Percentiles rank a stretch among this genome's conserved stretches.
Evolutionary conservation across 2,888 invertebrate species (phyloP).

Genomic region (Heterodera filipjevi): DNA sequence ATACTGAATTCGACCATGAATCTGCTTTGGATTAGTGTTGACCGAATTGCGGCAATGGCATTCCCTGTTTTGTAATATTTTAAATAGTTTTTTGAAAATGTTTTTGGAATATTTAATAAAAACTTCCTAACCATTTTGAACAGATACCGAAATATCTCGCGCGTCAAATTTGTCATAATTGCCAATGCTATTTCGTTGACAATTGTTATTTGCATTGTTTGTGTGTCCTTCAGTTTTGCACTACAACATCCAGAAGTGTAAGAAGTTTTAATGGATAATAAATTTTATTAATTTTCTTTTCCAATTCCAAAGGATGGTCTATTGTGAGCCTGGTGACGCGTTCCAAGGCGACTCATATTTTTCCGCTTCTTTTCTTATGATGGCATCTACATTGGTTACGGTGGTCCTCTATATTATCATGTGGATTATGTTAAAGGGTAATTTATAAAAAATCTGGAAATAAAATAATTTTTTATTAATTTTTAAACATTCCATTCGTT

Average conservation of each 20-base stretch:
- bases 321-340: constrained; percentile 18
- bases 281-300: no score
- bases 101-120: no score
- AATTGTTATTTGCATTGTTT: neutral
- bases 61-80: constrained; percentile 15
- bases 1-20: neutral
- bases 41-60: constrained; percentile 2
- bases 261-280: neutral
- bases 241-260: constrained; percentile 15
- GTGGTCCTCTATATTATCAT: constrained; percentile 8
- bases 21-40: constrained; percentile 20
- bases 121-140: no score
- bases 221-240: neutral
- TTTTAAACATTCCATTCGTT: no score
- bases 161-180: neutral
- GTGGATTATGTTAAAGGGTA: constrained; percentile 10
- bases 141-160: constrained; percentile 6
- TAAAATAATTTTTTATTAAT: no score
- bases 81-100: no score
- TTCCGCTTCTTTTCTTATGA: neutral
- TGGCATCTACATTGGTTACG: neutral
- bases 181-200: neutral
- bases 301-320: constrained; percentile 3
- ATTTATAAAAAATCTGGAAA: neutral
- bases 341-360: constrained; percentile 9